phyloP scores from a whole-genome alignment of 2,113 vertebrate genomes.

The Sardina pilchardus region DNA sequence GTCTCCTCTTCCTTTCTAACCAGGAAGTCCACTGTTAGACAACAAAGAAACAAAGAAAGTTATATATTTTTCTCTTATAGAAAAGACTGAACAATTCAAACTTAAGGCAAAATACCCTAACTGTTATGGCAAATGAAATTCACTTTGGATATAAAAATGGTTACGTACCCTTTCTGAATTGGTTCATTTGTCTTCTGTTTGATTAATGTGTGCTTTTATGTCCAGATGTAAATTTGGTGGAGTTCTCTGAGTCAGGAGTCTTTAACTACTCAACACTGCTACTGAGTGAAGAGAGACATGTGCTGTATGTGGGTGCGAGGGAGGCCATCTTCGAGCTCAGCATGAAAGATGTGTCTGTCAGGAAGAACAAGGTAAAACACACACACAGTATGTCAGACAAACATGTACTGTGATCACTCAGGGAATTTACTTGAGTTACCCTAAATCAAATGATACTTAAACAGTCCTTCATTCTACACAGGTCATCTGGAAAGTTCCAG shows the following conservation, averaged over 20 bases:
- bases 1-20: not conserved
- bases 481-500: slow-evolving; percentile 86
- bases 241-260: slow-evolving; percentile 83
- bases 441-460: not conserved
- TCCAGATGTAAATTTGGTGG: slow-evolving; percentile 82
- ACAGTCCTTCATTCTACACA: slow-evolving; percentile 54
- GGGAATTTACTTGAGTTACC: not conserved
- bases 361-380: slow-evolving; percentile 79
- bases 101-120: not conserved
- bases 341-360: slow-evolving; percentile 77
- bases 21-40: not conserved
- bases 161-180: not conserved
- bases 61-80: not conserved
- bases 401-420: not conserved
- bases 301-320: slow-evolving; percentile 89
- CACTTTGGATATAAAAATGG: not conserved
- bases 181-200: not conserved
- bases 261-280: slow-evolving; percentile 92
- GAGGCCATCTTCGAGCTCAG: slow-evolving; percentile 90
- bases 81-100: not conserved
- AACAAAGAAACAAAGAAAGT: not conserved
- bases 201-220: slow-evolving; percentile 12
- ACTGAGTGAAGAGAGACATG: slow-evolving; percentile 79
- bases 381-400: not conserved
- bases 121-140: not conserved